Evolutionary conservation across 2,113 vertebrate species (phyloP).

Genomic region (Notarius quadriscutis): DNA sequence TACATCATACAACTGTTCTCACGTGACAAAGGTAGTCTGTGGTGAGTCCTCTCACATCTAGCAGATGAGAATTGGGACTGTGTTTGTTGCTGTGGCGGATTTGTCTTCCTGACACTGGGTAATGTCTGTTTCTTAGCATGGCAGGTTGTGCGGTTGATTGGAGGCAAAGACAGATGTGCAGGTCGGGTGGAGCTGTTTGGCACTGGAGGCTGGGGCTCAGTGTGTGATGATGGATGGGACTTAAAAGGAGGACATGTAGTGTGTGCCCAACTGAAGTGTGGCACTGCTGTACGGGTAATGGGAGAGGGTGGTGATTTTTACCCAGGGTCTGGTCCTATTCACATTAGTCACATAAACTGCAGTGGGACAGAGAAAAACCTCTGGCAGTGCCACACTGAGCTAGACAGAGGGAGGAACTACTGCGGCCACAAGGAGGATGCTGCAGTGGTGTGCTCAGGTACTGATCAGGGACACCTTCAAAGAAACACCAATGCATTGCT

Average conservation of each 20-base stretch:
- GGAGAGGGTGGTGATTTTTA: conserved; percentile 1
- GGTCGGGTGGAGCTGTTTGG: conserved; percentile 59
- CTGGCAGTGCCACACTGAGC: conserved; percentile 40
- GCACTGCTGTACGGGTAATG: conserved; percentile 16
- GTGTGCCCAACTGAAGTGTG: conserved; percentile 58
- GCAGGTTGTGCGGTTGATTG: conserved; percentile 43
- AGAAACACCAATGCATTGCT: neutral
- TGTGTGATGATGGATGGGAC: conserved; percentile 60
- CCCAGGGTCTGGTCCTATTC: conserved; percentile 41
- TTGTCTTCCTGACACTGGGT: conserved; percentile 15
- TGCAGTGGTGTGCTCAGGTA: conserved; percentile 63
- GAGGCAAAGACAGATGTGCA: conserved; percentile 42
- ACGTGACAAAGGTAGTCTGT: conserved; percentile 42
- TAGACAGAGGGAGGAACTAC: neutral
- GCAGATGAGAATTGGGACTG: neutral
- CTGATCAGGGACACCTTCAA: neutral
- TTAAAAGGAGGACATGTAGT: conserved; percentile 48
- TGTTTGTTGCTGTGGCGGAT: neutral
- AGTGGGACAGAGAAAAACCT: conserved; percentile 53
- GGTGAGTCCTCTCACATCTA: conserved; percentile 46
- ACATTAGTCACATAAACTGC: conserved; percentile 54
- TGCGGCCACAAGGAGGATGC: conserved; percentile 61
- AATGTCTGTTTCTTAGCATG: conserved; percentile 41
- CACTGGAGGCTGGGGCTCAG: conserved; percentile 53
- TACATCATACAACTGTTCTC: conserved; percentile 7